Evolutionary conservation across 2,797 vertebrate species (phyloP).

Genomic region (Chlorospingus flavigularis): DNA sequence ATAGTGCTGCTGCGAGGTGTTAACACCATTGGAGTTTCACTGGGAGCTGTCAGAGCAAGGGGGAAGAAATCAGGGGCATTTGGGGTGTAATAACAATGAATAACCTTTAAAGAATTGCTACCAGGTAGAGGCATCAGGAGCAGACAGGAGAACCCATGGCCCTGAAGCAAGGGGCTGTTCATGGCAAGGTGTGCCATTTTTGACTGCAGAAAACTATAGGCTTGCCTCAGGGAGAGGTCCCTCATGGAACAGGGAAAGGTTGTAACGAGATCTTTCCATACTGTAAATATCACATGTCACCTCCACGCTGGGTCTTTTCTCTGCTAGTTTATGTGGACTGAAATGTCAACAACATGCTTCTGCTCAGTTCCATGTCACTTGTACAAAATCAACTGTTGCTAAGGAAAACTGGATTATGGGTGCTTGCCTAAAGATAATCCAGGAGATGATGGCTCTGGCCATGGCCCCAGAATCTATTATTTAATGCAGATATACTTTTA

Average conservation of each 20-base stretch:
- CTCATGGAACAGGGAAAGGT: conserved; percentile 47
- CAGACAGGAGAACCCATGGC: background rate
- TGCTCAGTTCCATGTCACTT: conserved; percentile 10
- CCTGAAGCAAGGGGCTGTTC: conserved; percentile 2
- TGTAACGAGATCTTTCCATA: conserved; percentile 52
- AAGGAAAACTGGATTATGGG: background rate
- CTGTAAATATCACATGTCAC: conserved; percentile 64
- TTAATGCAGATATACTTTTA: background rate
- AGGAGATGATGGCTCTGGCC: background rate
- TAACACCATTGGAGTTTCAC: background rate
- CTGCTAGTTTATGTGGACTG: conserved; percentile 26
- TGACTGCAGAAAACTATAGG: conserved; percentile 41
- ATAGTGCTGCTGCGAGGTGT: background rate
- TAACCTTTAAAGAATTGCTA: conserved; percentile 53
- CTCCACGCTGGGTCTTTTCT: conserved; percentile 11
- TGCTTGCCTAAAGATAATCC: background rate
- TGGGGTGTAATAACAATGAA: background rate
- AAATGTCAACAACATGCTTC: conserved; percentile 55
- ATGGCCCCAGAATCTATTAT: background rate
- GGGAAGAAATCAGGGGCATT: background rate
- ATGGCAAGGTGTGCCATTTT: conserved; percentile 43
- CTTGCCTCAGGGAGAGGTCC: conserved; percentile 49
- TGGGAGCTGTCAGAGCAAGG: background rate
- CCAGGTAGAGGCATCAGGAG: background rate
- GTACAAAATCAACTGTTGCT: background rate